phyloP scores from a whole-genome alignment of 2,113 vertebrate genomes.

The Nibea albiflora region DNA sequence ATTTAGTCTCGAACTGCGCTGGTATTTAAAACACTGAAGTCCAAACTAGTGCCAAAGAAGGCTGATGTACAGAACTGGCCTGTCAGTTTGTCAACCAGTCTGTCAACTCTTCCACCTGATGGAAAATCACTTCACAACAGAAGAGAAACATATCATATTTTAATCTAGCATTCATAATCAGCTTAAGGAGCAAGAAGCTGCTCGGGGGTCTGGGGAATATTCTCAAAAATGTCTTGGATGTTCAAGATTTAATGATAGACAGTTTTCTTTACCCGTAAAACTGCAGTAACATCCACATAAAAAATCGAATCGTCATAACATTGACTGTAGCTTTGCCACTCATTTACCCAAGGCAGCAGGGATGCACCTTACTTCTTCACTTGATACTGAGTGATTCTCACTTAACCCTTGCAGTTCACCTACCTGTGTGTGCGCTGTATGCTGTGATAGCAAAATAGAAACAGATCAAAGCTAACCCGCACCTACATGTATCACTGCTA shows the following conservation, averaged over 20 bases:
- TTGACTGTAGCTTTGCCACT: neutral
- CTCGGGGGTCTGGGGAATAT: conserved; percentile 18
- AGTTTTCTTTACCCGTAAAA: neutral
- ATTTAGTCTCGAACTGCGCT: conserved; percentile 32
- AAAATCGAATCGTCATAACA: neutral
- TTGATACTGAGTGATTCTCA: neutral
- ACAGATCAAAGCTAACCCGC: neutral
- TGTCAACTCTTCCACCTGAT: conserved; percentile 38
- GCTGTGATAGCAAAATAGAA: neutral
- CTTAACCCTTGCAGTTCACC: neutral
- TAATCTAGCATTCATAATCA: conserved; percentile 12
- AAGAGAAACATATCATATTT: conserved; percentile 41
- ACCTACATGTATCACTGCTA: no score
- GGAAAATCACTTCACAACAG: conserved; percentile 50
- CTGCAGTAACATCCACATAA: neutral
- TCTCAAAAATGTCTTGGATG: neutral
- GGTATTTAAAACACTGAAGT: conserved; percentile 34
- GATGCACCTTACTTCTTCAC: neutral
- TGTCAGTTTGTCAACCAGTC: conserved; percentile 21
- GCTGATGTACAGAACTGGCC: neutral
- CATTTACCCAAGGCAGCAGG: no score
- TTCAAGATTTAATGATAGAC: conserved; percentile 25
- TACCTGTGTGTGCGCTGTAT: neutral
- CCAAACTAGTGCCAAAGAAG: neutral
- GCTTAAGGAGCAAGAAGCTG: neutral